Conservation (phyloP, 1,140 invertebrate species). For the Littorina saxatilis region DNA sequence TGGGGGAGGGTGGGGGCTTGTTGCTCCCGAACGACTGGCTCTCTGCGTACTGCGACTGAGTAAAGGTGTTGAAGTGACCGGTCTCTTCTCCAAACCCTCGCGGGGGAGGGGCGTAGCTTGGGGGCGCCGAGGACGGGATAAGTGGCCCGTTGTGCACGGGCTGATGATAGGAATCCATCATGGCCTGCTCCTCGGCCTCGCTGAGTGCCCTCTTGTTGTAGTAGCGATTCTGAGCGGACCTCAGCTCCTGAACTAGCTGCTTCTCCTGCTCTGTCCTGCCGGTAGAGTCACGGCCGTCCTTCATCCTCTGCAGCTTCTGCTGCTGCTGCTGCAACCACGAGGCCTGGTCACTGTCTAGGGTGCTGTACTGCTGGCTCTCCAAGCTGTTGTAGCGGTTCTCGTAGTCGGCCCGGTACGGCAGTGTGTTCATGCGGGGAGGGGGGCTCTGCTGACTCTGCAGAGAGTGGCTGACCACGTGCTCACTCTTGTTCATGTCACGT, state of each 20-base stretch:
- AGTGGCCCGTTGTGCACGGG: constrained; percentile 61
- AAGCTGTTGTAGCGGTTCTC: constrained; percentile 58
- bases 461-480: constrained; percentile 28
- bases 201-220: constrained; percentile 65
- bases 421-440: constrained; percentile 44
- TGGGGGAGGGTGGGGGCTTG: constrained; percentile 66
- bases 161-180: constrained; percentile 57
- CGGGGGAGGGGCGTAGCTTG: constrained; percentile 41
- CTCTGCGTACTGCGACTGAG: constrained; percentile 40
- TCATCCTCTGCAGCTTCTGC: constrained; percentile 70
- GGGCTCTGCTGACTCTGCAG: constrained; percentile 47
- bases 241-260: constrained; percentile 72
- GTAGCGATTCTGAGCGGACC: constrained; percentile 70
- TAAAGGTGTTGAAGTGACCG: constrained; percentile 42
- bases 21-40: constrained; percentile 49
- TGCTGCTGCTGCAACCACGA: constrained; percentile 76
- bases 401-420: constrained; percentile 69
- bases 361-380: constrained; percentile 51
- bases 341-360: constrained; percentile 54
- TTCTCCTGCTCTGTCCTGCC: constrained; percentile 69
- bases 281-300: constrained; percentile 61
- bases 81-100: constrained; percentile 23
- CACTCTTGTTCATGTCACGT: constrained; percentile 46
- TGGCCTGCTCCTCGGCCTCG: constrained; percentile 63
- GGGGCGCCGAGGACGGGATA: constrained; percentile 36